phyloP scores from a whole-genome alignment of 1,140 invertebrate species.

The Helicoverpa armigera region DNA sequence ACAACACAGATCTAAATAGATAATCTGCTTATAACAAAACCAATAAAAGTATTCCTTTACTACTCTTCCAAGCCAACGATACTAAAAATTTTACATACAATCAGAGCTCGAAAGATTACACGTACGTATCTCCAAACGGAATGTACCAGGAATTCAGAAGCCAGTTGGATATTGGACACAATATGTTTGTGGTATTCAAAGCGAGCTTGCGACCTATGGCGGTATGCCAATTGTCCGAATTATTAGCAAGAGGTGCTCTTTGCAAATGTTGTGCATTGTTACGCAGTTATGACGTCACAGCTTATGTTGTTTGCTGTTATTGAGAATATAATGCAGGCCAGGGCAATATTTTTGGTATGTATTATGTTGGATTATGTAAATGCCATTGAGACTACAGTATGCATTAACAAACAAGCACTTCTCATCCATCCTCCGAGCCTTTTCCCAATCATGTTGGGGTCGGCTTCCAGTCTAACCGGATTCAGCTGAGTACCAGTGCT shows the following conservation, averaged over 20 bases:
- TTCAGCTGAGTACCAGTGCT: too few relatives aligned
- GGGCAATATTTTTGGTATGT: neutral
- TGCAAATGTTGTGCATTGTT: constrained; percentile 34
- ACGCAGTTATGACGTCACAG: constrained; percentile 20
- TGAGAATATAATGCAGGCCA: neutral
- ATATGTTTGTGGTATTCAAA: constrained; percentile 50
- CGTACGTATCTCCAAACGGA: constrained; percentile 26
- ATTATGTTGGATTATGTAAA: too few relatives aligned
- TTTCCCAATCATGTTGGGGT: too few relatives aligned
- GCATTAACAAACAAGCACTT: too few relatives aligned
- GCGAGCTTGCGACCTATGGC: constrained; percentile 46
- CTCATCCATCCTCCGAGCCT: too few relatives aligned
- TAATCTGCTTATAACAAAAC: neutral
- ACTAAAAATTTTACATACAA: neutral
- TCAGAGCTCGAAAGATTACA: constrained; percentile 16
- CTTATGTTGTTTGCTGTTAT: constrained; percentile 20
- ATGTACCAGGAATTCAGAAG: constrained; percentile 23
- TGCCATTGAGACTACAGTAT: too few relatives aligned
- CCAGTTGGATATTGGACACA: constrained; percentile 22
- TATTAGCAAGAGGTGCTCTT: constrained; percentile 52
- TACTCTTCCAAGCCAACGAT: neutral
- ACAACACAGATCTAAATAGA: neutral
- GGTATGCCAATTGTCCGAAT: constrained; percentile 53
- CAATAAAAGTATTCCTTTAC: neutral
- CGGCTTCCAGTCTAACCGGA: too few relatives aligned